These are phyloP conservation scores for Zaprionus africanus DNA, from an alignment of 1,140 invertebrate species.

Conservation along the genomic window DNA sequence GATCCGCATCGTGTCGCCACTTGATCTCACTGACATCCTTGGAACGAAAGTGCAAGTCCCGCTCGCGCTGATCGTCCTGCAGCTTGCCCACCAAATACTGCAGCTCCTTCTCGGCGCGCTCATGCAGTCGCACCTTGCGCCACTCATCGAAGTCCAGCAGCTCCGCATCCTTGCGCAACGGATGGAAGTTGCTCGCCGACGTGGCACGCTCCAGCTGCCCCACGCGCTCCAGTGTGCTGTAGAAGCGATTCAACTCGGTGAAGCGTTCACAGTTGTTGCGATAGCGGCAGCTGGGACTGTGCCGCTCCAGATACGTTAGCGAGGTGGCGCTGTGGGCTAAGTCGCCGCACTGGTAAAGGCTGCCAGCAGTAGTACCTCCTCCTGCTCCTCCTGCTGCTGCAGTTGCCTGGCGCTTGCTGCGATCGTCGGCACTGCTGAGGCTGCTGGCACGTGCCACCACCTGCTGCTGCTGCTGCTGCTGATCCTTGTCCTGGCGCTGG, in stretches of 20 bases:
- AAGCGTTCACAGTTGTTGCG: conserved; percentile 91
- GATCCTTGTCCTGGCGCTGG: conserved; percentile 49
- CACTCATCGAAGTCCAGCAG: conserved; percentile 94
- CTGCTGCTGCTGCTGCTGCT: conserved; percentile 77
- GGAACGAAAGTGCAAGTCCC: conserved; percentile 92
- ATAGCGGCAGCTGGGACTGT: conserved; percentile 85
- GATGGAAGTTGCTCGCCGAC: conserved; percentile 88
- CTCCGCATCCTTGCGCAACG: conserved; percentile 89
- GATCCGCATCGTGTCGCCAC: conserved; percentile 90
- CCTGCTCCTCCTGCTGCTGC: neutral
- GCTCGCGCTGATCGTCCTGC: conserved; percentile 91
- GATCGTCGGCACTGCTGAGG: conserved; percentile 86
- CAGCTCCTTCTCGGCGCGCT: conserved; percentile 93
- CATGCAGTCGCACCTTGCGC: conserved; percentile 91
- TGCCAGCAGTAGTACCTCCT: conserved; percentile 82
- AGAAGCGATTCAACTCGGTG: conserved; percentile 93
- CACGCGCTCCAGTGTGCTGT: conserved; percentile 93
- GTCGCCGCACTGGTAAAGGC: conserved; percentile 76
- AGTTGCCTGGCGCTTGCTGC: conserved; percentile 66
- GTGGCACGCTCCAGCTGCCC: conserved; percentile 92
- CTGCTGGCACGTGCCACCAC: conserved; percentile 86
- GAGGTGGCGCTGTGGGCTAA: conserved; percentile 80
- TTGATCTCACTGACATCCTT: conserved; percentile 89
- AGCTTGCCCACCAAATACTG: conserved; percentile 91
- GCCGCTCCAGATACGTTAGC: conserved; percentile 68